Evolutionary conservation across 2,888 invertebrate genomes (phyloP).

Genomic region (Monoplex corrugatus): DNA sequence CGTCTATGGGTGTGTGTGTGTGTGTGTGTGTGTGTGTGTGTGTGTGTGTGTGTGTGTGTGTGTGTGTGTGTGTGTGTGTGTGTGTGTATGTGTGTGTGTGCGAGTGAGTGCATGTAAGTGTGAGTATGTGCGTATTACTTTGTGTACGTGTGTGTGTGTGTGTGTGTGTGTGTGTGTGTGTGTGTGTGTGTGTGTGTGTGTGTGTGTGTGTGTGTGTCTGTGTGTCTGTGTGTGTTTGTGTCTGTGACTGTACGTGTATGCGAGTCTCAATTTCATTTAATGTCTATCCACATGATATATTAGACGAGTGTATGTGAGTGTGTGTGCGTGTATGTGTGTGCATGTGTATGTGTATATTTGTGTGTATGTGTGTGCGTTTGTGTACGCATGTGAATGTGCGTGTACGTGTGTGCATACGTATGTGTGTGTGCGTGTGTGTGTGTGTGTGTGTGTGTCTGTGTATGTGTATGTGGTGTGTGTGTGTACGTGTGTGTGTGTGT

Average conservation of each 20-base stretch:
- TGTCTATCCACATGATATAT: too few species aligned
- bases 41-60: constrained; percentile 22
- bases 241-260: not conserved
- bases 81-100: not conserved
- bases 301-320: not conserved
- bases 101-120: not conserved
- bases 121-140: not conserved
- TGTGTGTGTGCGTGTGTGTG: not conserved
- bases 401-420: not conserved
- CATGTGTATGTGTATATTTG: not conserved
- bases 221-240: not conserved
- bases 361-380: not conserved
- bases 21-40: constrained; percentile 8
- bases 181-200: not conserved
- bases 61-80: not conserved
- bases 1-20: too few species aligned
- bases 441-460: not conserved
- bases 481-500: not conserved
- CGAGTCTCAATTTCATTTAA: too few species aligned
- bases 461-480: not conserved
- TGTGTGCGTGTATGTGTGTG: not conserved
- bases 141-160: not conserved
- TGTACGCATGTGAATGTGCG: not conserved
- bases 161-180: not conserved
- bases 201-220: not conserved